Conservation (phyloP, 2,888 invertebrate genomes). For the Plagodis pulveraria region DNA sequence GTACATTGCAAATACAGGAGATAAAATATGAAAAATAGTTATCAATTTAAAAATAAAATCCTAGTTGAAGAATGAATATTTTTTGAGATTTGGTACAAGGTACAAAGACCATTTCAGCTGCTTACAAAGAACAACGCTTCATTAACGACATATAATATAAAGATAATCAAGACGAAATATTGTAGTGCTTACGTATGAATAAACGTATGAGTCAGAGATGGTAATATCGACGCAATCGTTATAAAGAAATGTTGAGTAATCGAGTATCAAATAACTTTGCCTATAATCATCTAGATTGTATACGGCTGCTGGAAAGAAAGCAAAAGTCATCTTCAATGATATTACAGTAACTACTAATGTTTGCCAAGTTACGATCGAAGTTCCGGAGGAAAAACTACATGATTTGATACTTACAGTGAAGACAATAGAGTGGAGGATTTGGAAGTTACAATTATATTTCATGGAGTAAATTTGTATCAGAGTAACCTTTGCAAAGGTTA, state of each 20-base stretch:
- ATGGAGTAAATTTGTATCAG: conserved; percentile 42
- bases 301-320: conserved; percentile 33
- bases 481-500: conserved; percentile 65
- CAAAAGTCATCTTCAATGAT: conserved; percentile 30
- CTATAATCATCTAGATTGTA: conserved; percentile 33
- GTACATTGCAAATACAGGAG: too few relatives aligned
- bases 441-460: conserved; percentile 21
- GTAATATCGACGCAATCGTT: conserved; percentile 21
- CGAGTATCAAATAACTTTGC: conserved; percentile 30
- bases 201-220: conserved; percentile 12
- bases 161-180: not conserved
- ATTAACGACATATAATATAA: not conserved
- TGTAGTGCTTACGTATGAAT: conserved; percentile 1
- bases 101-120: too few relatives aligned
- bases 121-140: too few relatives aligned
- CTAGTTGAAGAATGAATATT: too few relatives aligned
- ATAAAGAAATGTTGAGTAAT: conserved; percentile 36
- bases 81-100: too few relatives aligned
- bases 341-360: conserved; percentile 20
- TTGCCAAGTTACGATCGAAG: conserved; percentile 12
- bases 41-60: too few relatives aligned
- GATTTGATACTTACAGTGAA: conserved; percentile 15
- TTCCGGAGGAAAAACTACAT: not conserved
- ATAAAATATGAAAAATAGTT: too few relatives aligned
- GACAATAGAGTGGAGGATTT: conserved; percentile 18